Conservation (phyloP, 2,888 invertebrate genomes). For the Callimorpha dominula region DNA sequence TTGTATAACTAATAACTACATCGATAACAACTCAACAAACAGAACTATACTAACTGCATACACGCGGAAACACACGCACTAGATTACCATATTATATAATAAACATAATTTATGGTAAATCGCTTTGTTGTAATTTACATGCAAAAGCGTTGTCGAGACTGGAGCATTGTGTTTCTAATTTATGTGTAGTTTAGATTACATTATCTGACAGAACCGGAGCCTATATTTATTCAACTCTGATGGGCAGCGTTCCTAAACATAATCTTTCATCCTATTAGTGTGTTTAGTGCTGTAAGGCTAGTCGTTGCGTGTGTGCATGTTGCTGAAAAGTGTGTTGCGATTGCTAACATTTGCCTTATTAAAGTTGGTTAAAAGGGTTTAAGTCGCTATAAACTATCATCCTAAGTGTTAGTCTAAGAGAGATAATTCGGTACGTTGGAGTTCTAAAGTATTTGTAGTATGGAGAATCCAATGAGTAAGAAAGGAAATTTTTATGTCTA, state of each 20-base stretch:
- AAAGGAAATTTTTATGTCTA: too few relatives aligned
- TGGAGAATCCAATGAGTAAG: too few relatives aligned
- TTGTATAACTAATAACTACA: background rate
- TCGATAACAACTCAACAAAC: background rate
- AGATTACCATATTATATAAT: conserved; percentile 14
- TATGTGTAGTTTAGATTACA: background rate
- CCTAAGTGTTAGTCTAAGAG: too few relatives aligned
- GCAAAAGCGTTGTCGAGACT: conserved; percentile 35
- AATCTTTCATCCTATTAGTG: background rate
- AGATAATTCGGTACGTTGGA: too few relatives aligned
- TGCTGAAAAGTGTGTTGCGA: too few relatives aligned
- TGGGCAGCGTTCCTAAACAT: background rate
- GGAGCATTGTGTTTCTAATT: conserved; percentile 3
- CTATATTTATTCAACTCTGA: background rate
- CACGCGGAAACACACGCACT: conserved; percentile 24
- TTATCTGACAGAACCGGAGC: background rate
- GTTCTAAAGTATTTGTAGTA: too few relatives aligned
- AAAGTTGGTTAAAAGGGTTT: too few relatives aligned
- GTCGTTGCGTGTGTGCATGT: background rate
- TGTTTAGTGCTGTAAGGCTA: background rate
- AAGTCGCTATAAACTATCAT: too few relatives aligned
- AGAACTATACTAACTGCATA: conserved; percentile 16
- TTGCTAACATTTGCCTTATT: too few relatives aligned
- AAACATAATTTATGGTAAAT: conserved; percentile 45
- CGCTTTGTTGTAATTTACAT: conserved; percentile 49